Evolutionary conservation across 2,888 invertebrate genomes (phyloP).

Genomic region (Torymus tubicola): DNA sequence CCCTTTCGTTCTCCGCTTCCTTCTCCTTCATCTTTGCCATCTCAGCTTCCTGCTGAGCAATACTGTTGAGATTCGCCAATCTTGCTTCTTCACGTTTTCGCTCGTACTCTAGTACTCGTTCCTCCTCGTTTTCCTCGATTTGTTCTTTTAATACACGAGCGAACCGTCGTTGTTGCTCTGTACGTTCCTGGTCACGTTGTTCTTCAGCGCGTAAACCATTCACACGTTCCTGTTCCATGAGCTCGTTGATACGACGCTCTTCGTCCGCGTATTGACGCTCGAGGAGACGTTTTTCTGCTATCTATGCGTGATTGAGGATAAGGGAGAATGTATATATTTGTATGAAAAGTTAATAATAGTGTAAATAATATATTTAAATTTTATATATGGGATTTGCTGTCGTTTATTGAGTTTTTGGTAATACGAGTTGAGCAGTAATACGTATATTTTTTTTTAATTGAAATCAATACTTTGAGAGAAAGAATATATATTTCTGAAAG

Average conservation of each 20-base stretch:
- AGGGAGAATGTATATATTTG: neutral
- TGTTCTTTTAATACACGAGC: slow-evolving; percentile 81
- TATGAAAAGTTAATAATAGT: neutral
- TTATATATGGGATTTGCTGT: too few relatives aligned
- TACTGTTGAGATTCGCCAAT: slow-evolving; percentile 80
- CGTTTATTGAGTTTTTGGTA: too few relatives aligned
- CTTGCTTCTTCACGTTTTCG: slow-evolving; percentile 84
- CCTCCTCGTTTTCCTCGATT: slow-evolving; percentile 78
- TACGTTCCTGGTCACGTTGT: slow-evolving; percentile 78
- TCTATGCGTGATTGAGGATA: slow-evolving; percentile 58
- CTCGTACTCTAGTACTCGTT: slow-evolving; percentile 80
- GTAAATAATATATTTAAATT: too few relatives aligned
- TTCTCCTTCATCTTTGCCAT: slow-evolving; percentile 77
- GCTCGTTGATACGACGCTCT: slow-evolving; percentile 80
- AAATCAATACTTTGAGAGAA: too few relatives aligned
- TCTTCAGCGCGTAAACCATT: slow-evolving; percentile 79
- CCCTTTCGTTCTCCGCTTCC: slow-evolving; percentile 63
- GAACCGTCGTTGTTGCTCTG: slow-evolving; percentile 76
- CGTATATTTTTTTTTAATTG: too few relatives aligned
- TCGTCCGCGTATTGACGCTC: slow-evolving; percentile 73
- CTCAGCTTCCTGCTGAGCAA: slow-evolving; percentile 82
- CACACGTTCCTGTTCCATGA: slow-evolving; percentile 84
- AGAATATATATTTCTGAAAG: too few relatives aligned
- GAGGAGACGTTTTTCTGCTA: slow-evolving; percentile 74
- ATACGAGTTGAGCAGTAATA: too few relatives aligned